Percentiles rank a stretch among this genome's conserved stretches.
Conservation (phyloP, 2,797 vertebrate genomes). For the Eutrigla gurnardus region DNA sequence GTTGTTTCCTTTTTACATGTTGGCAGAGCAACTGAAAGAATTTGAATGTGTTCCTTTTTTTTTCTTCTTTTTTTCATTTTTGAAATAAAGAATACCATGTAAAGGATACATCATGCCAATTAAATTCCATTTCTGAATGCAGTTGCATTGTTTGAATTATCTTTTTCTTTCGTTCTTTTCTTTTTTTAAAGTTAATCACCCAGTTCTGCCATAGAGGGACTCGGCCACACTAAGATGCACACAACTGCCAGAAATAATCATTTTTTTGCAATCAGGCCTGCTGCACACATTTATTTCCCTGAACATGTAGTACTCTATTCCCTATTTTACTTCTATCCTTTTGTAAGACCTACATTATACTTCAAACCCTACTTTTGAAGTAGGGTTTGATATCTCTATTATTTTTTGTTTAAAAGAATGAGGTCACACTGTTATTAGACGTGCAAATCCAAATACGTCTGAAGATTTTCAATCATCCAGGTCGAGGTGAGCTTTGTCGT, state of each 20-base stretch:
- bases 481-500: too few species aligned
- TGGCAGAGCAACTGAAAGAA: constrained; percentile 50
- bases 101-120: constrained; percentile 77
- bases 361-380: too few species aligned
- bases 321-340: neutral
- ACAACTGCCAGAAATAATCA: neutral
- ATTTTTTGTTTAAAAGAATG: too few species aligned
- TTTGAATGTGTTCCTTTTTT: constrained; percentile 51
- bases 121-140: constrained; percentile 81
- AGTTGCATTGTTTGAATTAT: constrained; percentile 52
- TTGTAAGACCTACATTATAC: neutral
- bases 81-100: constrained; percentile 75
- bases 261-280: neutral
- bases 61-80: constrained; percentile 66
- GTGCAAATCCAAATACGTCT: too few species aligned
- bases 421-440: too few species aligned
- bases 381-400: too few species aligned
- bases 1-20: constrained; percentile 64
- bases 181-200: neutral
- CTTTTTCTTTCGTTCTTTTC: constrained; percentile 19
- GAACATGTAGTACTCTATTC: neutral
- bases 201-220: neutral
- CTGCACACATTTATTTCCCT: neutral
- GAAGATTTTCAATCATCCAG: too few species aligned
- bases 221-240: neutral